phyloP scores from a whole-genome alignment of 2,888 invertebrate genomes.

The Andrena dorsata region DNA sequence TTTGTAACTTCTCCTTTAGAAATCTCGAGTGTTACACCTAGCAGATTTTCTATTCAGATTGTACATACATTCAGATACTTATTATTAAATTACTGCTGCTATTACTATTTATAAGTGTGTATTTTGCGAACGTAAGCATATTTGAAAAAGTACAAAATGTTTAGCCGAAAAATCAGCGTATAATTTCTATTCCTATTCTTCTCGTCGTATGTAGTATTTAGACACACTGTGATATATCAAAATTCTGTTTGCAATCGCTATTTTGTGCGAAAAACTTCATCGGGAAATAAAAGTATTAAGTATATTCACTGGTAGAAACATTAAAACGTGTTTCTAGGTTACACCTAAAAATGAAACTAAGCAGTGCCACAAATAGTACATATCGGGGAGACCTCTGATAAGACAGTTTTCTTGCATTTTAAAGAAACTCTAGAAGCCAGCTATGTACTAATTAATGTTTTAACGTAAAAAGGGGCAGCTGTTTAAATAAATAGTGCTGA shows the following conservation, averaged over 20 bases:
- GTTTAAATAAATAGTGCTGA: neutral
- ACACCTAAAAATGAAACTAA: neutral
- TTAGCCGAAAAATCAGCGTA: neutral
- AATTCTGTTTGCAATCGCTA: neutral
- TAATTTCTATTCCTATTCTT: neutral
- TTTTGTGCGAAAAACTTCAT: neutral
- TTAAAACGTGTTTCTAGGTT: neutral
- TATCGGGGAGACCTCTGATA: neutral
- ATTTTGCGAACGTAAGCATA: neutral
- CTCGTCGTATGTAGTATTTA: neutral
- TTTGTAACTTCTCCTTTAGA: neutral
- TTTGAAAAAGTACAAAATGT: neutral
- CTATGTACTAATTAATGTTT: neutral
- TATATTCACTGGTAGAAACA: neutral
- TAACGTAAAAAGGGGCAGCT: neutral
- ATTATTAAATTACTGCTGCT: neutral
- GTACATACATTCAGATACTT: neutral
- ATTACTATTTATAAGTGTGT: neutral
- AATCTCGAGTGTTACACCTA: neutral
- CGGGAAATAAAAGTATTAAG: neutral
- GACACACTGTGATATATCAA: neutral
- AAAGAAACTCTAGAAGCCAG: neutral
- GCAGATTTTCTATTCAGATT: neutral
- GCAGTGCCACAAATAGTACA: neutral
- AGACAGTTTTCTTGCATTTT: neutral